Evolutionary conservation across 1,140 invertebrate genomes (phyloP).

Genomic region (Macrotrachela quadricornifera): DNA sequence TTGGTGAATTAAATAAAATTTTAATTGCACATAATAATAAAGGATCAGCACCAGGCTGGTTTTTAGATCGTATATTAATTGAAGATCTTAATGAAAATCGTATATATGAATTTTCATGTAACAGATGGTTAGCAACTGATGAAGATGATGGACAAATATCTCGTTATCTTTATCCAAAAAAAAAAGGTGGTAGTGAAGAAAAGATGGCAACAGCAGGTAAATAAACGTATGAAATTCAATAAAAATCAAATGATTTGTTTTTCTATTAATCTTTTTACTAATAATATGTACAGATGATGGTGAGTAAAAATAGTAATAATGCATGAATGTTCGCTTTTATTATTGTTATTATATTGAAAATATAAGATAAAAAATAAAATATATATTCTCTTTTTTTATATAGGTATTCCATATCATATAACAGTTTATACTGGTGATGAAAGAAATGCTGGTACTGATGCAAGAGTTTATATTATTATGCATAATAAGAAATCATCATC

Average conservation of each 20-base stretch:
- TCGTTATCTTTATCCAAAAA: slow-evolving; percentile 15
- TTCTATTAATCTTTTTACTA: no score
- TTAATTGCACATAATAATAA: slow-evolving; percentile 9
- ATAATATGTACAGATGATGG: no score
- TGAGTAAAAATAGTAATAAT: no score
- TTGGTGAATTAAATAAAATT: slow-evolving; percentile 22
- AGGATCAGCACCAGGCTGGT: background rate
- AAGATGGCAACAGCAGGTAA: slow-evolving; percentile 16
- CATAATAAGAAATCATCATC: slow-evolving; percentile 15
- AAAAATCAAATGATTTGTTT: no score
- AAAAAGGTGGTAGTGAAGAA: slow-evolving; percentile 14
- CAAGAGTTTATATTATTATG: slow-evolving; percentile 24
- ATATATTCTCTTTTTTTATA: slow-evolving; percentile 4
- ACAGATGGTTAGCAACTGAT: slow-evolving; percentile 22
- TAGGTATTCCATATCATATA: slow-evolving; percentile 26
- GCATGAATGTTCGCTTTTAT: no score
- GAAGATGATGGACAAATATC: slow-evolving; percentile 26
- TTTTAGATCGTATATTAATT: slow-evolving; percentile 18
- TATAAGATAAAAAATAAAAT: background rate
- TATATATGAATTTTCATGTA: slow-evolving; percentile 24
- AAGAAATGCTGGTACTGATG: slow-evolving; percentile 21
- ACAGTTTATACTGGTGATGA: slow-evolving; percentile 24
- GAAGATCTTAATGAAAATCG: slow-evolving; percentile 19
- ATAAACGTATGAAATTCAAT: no score
- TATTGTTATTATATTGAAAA: background rate